A percentile compares a stretch with the other conserved stretches of the same genome.
These are phyloP conservation scores for Thrips palmi DNA, from an alignment of 1,140 invertebrate genomes.

Conservation along the genomic window DNA sequence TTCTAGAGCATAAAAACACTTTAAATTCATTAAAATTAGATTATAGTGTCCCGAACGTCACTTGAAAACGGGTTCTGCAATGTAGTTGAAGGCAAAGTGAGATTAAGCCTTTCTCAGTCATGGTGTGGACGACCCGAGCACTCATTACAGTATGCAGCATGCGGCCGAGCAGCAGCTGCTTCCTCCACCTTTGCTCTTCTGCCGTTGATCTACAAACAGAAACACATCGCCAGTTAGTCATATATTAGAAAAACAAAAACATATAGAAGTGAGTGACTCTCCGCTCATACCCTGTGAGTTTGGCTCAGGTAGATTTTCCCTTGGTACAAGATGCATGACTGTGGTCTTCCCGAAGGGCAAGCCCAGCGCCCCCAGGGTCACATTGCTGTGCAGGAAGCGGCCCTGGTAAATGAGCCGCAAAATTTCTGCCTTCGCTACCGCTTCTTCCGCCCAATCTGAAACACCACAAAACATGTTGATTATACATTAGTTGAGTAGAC, in stretches of 20 bases:
- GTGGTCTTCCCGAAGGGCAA: constrained; percentile 92
- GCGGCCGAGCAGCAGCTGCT: constrained; percentile 82
- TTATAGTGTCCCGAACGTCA: too few species aligned
- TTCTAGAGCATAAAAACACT: too few species aligned
- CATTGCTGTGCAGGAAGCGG: constrained; percentile 96
- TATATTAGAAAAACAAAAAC: constrained; percentile 2
- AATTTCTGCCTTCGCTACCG: constrained; percentile 89
- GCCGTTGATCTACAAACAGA: constrained; percentile 70
- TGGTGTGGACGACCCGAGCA: too few species aligned
- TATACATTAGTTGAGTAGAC: neutral
- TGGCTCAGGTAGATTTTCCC: constrained; percentile 97
- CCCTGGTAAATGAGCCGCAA: constrained; percentile 98
- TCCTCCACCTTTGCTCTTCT: constrained; percentile 83
- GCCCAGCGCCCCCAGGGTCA: constrained; percentile 90
- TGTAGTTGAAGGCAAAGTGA: too few species aligned
- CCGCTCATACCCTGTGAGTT: constrained; percentile 76
- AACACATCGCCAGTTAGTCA: constrained; percentile 13
- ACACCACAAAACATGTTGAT: constrained; percentile 19
- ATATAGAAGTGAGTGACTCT: neutral
- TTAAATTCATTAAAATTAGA: too few species aligned
- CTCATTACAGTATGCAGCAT: constrained; percentile 83
- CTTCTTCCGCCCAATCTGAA: constrained; percentile 90
- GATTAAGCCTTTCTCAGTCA: too few species aligned
- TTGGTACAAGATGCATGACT: constrained; percentile 98
- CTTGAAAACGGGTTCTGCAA: too few species aligned